Base-by-base conservation (phyloP, 2,797 vertebrate genomes). In the Crypturellus tataupa region DNA sequence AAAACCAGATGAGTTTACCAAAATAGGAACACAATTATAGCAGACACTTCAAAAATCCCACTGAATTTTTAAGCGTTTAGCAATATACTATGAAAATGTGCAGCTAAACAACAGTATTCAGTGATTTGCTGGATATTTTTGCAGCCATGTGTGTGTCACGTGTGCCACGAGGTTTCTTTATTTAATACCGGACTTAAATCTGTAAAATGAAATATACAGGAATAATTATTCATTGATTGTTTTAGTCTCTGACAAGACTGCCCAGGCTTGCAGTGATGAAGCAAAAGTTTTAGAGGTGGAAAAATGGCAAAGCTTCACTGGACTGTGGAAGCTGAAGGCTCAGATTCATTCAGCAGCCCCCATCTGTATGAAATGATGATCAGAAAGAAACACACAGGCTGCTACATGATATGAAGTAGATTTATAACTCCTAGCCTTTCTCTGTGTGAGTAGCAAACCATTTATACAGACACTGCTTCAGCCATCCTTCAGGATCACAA, bases 191-290 rank as follows among this genome's bases (percentile, higher is more conserved):
- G 33, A 6, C 10, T 29, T 12, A 71, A 11, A 35, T 71, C 21
- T 46, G 15, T 29, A 6, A 0, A 0, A 78, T 21, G 35, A 8
- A 17, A 27, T 9, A 13, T 31, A 10, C 2, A 31, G 68, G 33
- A 85, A 21, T 6, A 33, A 23, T 27, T 7, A 20, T 21, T 27
- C 0, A 1, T 46, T 25, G 19, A 75, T 49, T 42, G 58, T 5
- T 20, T 44, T 3, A 23, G 58, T 31, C 0, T 0, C 60, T 49
- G 59, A 63, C 23, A 51, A 4, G 7, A 1, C 1, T 4, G 46
- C 68, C 81, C 0, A 0, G n/a, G 23, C 47, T 77, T 49, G 62
- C 39, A 27, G 56, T 7, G 37, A 6, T 33, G 37, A 60, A 53
- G 12, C 2, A 8, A n/a, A 40, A 21, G 4, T 7, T 58, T 84